Base-by-base conservation (phyloP, 2,888 invertebrate genomes). In the Marronus borbonicus region DNA sequence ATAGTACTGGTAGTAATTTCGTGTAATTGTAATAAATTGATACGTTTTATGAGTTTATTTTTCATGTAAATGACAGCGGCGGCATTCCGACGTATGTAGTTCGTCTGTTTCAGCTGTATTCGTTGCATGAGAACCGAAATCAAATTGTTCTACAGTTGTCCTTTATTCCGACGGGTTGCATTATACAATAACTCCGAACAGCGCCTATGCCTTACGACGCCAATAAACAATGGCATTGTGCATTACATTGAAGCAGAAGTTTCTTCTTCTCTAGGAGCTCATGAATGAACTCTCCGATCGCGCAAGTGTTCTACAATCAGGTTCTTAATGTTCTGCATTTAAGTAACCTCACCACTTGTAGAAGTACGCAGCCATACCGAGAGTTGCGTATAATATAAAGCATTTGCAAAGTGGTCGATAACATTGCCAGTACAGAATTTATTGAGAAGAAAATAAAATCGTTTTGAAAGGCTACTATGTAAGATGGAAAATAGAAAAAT, bases 11-110 rank as follows among this genome's bases (percentile, higher is more conserved):
- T 60, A 74, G 60, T 74, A 74, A 74, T 74, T 74, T 74, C 44
- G 72, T 74, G 60, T 74, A 74, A 74, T 74, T 74, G 72, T 74
- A 74, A 74, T 74, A 74, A 74, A 74, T 74, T 74, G 72, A 60
- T 60, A 62, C 72, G 24, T 74, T 74, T 74, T 74, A 74, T 74
- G 39, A 49, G 72, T 74, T 74, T 74, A 74, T 60, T 74, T 74
- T 74, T 74, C 60, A 74, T 74, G 72, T 55, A 74, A 60, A 49
- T 50, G 68, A 60, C 49, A 70, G 36, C 39, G 36, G 62, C 72
- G 24, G 72, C 60, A 44, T 60, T 39, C 44, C 60, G 36, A 62
- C 72, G 60, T 74, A 50, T 28, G 31, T 31, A 68, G 50, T 74
- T 60, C 60, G 72, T 62, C 49, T 60, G 39, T 55, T 62, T 74